These are phyloP conservation scores for Petromus typicus DNA, from an alignment of 2,113 vertebrate species.

Conservation along the genomic window DNA sequence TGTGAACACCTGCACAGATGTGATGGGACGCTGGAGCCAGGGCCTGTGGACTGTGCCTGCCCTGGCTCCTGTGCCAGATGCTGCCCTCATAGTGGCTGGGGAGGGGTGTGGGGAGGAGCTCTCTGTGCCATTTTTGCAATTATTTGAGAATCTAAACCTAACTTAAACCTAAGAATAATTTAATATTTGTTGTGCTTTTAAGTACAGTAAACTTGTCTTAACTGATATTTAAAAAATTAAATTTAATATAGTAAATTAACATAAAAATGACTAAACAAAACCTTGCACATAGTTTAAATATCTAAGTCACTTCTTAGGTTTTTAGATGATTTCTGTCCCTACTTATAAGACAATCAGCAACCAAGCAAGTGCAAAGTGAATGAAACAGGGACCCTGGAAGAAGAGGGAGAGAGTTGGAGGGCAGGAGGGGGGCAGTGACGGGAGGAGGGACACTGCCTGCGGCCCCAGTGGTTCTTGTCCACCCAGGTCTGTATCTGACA, in stretches of 20 bases:
- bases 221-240: constrained; percentile 52
- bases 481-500: neutral
- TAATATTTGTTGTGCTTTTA: neutral
- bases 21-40: neutral
- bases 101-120: neutral
- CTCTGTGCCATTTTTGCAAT: neutral
- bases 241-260: constrained; percentile 35
- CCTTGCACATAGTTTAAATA: constrained; percentile 23
- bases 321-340: neutral
- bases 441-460: accelerated
- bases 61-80: too few species aligned
- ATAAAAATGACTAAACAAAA: constrained; percentile 17
- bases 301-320: neutral
- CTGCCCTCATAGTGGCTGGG: accelerated
- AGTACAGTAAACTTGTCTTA: neutral
- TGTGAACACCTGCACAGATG: accelerated
- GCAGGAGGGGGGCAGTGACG: accelerated
- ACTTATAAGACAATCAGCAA: neutral
- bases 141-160: neutral
- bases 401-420: too few species aligned
- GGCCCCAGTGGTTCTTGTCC: neutral
- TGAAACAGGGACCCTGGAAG: too few species aligned
- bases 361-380: neutral
- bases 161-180: neutral
- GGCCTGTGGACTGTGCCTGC: accelerated